Percentiles rank a stretch among this genome's conserved stretches.
Evolutionary conservation across 1,140 invertebrate genomes (phyloP).

Genomic region (Mycetomoellerius zeteki): DNA sequence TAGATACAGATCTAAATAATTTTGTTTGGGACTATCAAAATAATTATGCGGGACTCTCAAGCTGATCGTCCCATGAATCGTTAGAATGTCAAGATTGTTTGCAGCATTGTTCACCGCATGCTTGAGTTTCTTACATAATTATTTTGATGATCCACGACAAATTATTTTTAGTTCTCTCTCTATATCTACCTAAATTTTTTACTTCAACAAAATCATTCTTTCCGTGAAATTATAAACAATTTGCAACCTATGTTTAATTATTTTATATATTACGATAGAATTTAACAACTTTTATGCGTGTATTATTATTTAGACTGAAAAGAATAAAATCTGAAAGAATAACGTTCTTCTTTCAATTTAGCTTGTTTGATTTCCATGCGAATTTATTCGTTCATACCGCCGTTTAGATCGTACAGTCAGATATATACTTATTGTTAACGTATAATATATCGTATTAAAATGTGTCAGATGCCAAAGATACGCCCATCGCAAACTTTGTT

Average conservation of each 20-base stretch:
- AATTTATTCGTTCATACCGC: not conserved
- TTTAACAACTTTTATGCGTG: not conserved
- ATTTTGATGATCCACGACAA: no score
- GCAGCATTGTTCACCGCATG: no score
- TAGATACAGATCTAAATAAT: no score
- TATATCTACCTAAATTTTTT: no score
- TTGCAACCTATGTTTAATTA: not conserved
- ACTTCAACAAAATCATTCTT: no score
- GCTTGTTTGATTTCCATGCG: not conserved
- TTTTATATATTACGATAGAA: not conserved
- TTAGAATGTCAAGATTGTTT: no score
- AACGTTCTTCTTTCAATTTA: not conserved
- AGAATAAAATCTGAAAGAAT: not conserved
- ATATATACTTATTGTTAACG: not conserved
- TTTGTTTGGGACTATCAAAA: no score
- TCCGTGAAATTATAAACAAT: not conserved
- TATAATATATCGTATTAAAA: not conserved
- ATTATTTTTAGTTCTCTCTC: no score
- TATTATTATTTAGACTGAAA: no score
- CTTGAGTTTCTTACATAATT: no score
- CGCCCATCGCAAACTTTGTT: slow-evolving; percentile 11
- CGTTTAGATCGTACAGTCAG: not conserved
- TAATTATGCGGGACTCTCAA: no score
- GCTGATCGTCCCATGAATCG: no score
- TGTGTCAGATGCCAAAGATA: not conserved